Evolutionary conservation across 1,140 invertebrate species (phyloP), one percentile per base, ranked within the genome.

Genomic region (Bemisia tabaci): DNA sequence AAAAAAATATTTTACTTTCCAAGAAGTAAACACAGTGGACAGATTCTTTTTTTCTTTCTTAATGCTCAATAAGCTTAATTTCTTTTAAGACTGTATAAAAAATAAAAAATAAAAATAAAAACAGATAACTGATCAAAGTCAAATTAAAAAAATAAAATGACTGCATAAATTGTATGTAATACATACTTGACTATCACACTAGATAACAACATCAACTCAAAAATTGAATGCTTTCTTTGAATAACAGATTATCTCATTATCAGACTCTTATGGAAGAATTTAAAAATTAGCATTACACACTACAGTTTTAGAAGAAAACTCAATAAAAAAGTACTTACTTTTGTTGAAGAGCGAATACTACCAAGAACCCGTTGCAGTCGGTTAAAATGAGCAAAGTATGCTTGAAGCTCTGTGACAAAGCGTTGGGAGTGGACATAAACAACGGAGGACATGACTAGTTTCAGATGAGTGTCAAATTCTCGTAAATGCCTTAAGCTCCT

Each of bases 391-490:
- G 88, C 81, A 63, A 92, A 88, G 76, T 97, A 97, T 0, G 86
- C 83, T 69, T 93, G 85, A 22, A 97, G 79, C 75, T 97, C 94
- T 0, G 85, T 84, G 27, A 95, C 83, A 79, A 97, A 98, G 63
- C 94, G 82, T 73, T 97, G 92, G 0, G 95, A 97, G 75, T 98
- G 95, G 48, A 96, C 87, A 77, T 97, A 98, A 71, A 90, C 85
- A 0, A 96, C 89, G 0, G 91, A 89, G 1, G 89, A 87, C 88
- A 92, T 92, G 71, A 88, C 84, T 1, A 94, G 76, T 65, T 85
- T 86, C 12, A 98, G 76, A 62, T 85, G 83, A 1, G 90, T 86
- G 74, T 97, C 94, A 77, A 84, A 85, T 2, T 87, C 84, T 67
- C 82, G 72, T 22, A 72, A 63, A 21, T 80, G 67, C 9, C 71